Conservation (phyloP, 1,140 invertebrate genomes). For the Phortica variegata region DNA sequence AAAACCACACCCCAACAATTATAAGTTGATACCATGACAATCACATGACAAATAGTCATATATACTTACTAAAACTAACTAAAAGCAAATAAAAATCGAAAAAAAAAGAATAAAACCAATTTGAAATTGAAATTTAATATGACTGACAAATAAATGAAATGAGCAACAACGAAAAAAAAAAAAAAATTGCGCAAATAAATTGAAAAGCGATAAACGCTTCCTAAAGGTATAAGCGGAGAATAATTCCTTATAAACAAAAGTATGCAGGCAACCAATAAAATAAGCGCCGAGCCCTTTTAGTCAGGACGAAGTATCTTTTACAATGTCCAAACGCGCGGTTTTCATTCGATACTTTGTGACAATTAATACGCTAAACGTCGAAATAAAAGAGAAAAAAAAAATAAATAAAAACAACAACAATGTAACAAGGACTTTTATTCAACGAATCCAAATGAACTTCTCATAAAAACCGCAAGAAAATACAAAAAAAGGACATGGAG, state of each 20-base stretch:
- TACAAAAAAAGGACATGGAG: neutral
- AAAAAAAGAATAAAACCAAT: constrained; percentile 23
- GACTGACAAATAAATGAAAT: constrained; percentile 35
- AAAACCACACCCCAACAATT: constrained; percentile 43
- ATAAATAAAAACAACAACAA: constrained; percentile 5
- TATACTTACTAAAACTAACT: constrained; percentile 54
- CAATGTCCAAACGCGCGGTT: too few relatives aligned
- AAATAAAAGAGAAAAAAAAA: constrained; percentile 16
- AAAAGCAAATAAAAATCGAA: constrained; percentile 28
- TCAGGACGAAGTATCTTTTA: too few relatives aligned
- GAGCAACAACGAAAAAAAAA: constrained; percentile 13
- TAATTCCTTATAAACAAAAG: too few relatives aligned
- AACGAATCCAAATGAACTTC: constrained; percentile 16
- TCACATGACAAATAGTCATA: constrained; percentile 23
- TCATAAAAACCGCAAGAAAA: constrained; percentile 18
- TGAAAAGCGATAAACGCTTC: constrained; percentile 47
- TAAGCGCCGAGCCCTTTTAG: constrained; percentile 1
- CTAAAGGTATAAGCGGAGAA: constrained; percentile 26
- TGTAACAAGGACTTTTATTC: constrained; percentile 13
- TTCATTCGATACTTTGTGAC: constrained; percentile 46
- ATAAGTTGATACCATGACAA: constrained; percentile 16
- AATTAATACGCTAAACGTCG: constrained; percentile 53
- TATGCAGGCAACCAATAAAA: constrained; percentile 11
- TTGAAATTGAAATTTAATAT: constrained; percentile 53
- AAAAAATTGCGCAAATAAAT: constrained; percentile 43